These are phyloP conservation scores for Teinopalpus imperialis DNA, from an alignment of 2,888 invertebrate genomes.

Conservation along the genomic window DNA sequence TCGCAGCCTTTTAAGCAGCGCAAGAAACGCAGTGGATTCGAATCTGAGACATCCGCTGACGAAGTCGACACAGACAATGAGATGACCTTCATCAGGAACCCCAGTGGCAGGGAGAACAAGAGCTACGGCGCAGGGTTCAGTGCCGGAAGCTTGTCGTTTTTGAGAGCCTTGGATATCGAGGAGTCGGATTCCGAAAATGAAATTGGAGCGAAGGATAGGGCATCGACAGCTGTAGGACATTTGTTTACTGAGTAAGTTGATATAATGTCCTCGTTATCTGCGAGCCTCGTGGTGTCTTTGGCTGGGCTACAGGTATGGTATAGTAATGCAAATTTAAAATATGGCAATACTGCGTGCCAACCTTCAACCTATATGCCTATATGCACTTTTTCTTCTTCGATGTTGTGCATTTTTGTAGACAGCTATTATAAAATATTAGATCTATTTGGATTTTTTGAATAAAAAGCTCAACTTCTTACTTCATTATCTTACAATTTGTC, in stretches of 20 bases:
- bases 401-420: too few species aligned
- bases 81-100: conserved; percentile 82
- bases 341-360: neutral
- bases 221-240: conserved; percentile 88
- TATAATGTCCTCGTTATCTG: conserved; percentile 30
- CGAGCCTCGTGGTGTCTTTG: conserved; percentile 80
- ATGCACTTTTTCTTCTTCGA: too few species aligned
- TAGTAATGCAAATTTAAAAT: neutral
- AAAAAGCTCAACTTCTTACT: too few species aligned
- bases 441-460: too few species aligned
- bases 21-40: conserved; percentile 67
- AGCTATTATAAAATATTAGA: too few species aligned
- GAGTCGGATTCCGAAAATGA: conserved; percentile 90
- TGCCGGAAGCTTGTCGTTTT: conserved; percentile 74
- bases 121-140: conserved; percentile 61
- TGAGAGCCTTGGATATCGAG: conserved; percentile 78
- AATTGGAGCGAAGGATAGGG: conserved; percentile 85
- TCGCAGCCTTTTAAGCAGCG: conserved; percentile 46
- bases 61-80: conserved; percentile 81
- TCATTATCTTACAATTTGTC: too few species aligned
- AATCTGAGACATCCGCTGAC: conserved; percentile 82
- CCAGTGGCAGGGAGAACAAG: conserved; percentile 55
- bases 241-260: conserved; percentile 86
- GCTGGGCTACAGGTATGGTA: conserved; percentile 54
- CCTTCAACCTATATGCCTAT: too few species aligned